A percentile compares a stretch with the other conserved stretches of the same genome.
These are phyloP conservation scores for Thamnaconus septentrionalis DNA, from an alignment of 2,113 vertebrate genomes.

Conservation along the genomic window DNA sequence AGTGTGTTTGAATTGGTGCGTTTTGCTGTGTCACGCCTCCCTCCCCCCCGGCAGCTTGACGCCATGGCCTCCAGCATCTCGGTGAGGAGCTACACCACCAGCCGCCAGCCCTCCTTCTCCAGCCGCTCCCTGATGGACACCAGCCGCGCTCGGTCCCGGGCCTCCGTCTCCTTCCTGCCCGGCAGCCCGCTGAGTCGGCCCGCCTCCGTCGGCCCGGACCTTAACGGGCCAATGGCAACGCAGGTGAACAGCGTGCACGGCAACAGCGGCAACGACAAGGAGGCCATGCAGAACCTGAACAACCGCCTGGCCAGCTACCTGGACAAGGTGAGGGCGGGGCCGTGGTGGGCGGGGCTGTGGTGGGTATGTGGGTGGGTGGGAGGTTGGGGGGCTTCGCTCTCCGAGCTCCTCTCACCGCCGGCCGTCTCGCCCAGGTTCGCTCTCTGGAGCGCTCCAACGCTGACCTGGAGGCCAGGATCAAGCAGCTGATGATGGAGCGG, in stretches of 20 bases:
- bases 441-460: constrained; percentile 79
- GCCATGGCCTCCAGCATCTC: constrained; percentile 75
- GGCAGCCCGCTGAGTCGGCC: constrained; percentile 70
- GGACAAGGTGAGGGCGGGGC: constrained; percentile 69
- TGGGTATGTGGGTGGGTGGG: neutral
- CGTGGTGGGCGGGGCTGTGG: neutral
- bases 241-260: constrained; percentile 68
- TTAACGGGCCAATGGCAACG: constrained; percentile 63
- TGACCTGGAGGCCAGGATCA: constrained; percentile 81
- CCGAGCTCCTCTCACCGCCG: neutral
- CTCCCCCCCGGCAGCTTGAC: constrained; percentile 25
- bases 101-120: constrained; percentile 77
- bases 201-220: constrained; percentile 69
- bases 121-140: constrained; percentile 77
- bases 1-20: too few relatives aligned
- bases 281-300: constrained; percentile 92
- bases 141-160: constrained; percentile 62
- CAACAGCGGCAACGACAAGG: constrained; percentile 81
- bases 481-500: constrained; percentile 77
- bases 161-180: constrained; percentile 62
- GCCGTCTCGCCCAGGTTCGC: constrained; percentile 58
- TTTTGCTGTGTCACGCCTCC: neutral
- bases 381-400: neutral
- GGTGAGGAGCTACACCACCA: constrained; percentile 68
- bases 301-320: constrained; percentile 83